Evolutionary conservation across 2,888 invertebrate genomes (phyloP).

Genomic region (Seladonia tumulorum): DNA sequence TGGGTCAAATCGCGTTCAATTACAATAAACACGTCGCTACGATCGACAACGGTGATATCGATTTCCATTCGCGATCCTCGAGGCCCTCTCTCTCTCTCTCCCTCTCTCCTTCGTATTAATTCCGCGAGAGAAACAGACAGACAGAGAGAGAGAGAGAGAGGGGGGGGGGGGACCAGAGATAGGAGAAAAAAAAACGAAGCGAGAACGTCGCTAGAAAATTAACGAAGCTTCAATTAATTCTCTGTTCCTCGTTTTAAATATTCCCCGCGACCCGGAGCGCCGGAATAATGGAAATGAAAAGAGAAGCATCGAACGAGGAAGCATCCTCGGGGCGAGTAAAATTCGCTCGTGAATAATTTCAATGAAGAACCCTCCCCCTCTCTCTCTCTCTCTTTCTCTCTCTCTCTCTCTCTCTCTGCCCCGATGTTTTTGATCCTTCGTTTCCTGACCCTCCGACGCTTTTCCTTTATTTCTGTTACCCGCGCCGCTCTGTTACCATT

Average conservation of each 20-base stretch:
- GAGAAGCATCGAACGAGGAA: conserved; percentile 10
- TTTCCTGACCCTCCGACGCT: not conserved
- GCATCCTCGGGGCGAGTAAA: not conserved
- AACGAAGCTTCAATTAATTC: conserved; percentile 2
- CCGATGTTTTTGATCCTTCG: not conserved
- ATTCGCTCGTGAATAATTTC: conserved; percentile 20
- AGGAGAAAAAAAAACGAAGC: not conserved
- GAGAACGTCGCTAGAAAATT: not conserved
- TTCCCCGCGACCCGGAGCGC: not conserved
- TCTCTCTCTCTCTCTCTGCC: not conserved
- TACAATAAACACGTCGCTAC: conserved; percentile 49
- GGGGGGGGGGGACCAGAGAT: not conserved
- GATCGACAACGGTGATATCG: conserved; percentile 44
- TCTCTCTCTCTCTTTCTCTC: not conserved
- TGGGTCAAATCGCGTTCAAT: conserved; percentile 48
- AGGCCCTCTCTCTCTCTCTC: not conserved
- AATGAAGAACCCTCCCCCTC: not conserved
- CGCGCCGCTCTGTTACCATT: conserved; percentile 16
- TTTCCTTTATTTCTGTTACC: not conserved
- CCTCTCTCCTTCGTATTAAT: not conserved
- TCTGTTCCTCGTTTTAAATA: not conserved
- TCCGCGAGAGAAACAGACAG: not conserved
- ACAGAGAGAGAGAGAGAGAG: not conserved
- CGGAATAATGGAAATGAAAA: not conserved
- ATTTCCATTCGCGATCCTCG: conserved; percentile 40